Evolutionary conservation across 2,888 invertebrate species (phyloP), one percentile per base, ranked within the genome.

Genomic region (Pandemis corylana): DNA sequence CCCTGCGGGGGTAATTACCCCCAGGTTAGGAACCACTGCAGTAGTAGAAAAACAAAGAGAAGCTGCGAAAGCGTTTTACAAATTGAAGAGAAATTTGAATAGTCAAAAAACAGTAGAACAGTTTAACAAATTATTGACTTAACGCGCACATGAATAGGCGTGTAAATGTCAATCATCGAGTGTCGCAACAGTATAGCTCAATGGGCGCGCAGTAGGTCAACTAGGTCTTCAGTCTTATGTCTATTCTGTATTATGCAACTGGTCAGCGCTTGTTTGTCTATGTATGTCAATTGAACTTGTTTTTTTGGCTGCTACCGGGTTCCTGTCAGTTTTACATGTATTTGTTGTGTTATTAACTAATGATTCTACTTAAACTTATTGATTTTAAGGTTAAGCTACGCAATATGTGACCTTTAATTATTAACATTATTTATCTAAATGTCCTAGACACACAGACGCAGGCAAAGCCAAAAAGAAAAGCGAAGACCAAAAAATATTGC

Each of bases 191-290:
- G 42, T 51, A 41, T 36, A 67, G 49, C 66, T 28, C 66, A 10
- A 42, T 49, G 12, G n/a, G 12, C 59, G 12, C 78, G 79, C 82
- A 78, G 67, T 78, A 76, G 80, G 81, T 83, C 81, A 82, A 78
- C 75, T 76, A 79, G 75, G 74, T 76, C 78, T 76, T 78, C 73
- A 77, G 76, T 78, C 67, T 76, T 75, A 68, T 51, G 13, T 20
- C 62, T 51, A 77, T 15, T 56, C 15, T 28, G 12, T 51, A n/a
- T 83, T 83, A 77, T 78, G 70, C 78, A 81, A 80, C 12, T 28
- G 59, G 59, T 28, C 28, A 28, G 53, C 51, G 5, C 51, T 15
- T 56, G 59, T 59, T 59, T 59, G 28, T 59, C 28, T 59, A 59
- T 59, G 59, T 59, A 12, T 59, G 59, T 59, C 59, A 59, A 28